Evolutionary conservation across 2,113 vertebrate species (phyloP).

Genomic region (Mobula birostris): DNA sequence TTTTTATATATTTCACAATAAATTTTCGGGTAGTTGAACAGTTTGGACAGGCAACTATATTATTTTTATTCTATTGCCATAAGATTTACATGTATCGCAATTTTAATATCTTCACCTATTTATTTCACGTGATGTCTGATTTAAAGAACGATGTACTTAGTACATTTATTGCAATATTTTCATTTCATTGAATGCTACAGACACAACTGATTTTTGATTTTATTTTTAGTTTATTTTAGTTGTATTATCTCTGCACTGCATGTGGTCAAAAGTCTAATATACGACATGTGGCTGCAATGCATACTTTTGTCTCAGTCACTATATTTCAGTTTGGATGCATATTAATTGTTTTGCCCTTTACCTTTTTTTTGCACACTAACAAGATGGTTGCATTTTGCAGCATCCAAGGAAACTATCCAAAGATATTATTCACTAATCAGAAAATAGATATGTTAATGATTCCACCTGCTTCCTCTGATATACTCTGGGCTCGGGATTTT

Average conservation of each 20-base stretch:
- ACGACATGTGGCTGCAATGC: neutral
- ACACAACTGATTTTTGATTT: constrained; percentile 12
- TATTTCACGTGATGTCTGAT: neutral
- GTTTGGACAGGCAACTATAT: neutral
- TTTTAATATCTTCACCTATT: constrained; percentile 1
- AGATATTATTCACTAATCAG: neutral
- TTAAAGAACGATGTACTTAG: neutral
- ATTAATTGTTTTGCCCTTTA: neutral
- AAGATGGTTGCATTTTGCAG: neutral
- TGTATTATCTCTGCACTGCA: neutral
- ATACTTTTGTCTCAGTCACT: neutral
- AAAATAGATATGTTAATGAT: neutral
- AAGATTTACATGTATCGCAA: neutral
- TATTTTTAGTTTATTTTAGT: constrained; percentile 21
- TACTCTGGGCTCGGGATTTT: neutral
- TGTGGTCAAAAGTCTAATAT: neutral
- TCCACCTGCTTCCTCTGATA: neutral
- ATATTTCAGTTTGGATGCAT: neutral
- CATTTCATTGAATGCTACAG: neutral
- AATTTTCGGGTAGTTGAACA: neutral
- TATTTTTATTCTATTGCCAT: constrained; percentile 5
- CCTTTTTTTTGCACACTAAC: neutral
- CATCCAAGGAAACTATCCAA: neutral
- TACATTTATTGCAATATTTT: neutral
- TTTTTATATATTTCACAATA: constrained; percentile 13